Base-by-base conservation (phyloP, 2,113 vertebrate species). In the Struthio camelus region DNA sequence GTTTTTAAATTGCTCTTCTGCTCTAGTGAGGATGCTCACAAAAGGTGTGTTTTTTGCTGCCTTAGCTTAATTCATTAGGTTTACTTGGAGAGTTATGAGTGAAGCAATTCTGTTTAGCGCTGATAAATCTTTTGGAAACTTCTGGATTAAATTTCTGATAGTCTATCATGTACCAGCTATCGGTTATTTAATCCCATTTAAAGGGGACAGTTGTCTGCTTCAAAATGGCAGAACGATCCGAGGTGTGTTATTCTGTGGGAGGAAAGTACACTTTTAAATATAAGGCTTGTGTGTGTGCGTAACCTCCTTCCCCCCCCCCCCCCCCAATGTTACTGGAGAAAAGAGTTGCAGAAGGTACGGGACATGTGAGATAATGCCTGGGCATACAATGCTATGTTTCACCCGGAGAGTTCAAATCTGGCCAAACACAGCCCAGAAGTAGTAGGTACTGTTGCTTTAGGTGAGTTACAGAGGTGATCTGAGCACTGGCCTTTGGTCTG, bases 61-160 rank as follows among this genome's bases (percentile, higher is more conserved):
- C 89, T 40, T 85, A 50, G 48, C 76, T 69, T 72, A 38, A 27
- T 65, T 92, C 51, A 20, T 91, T 82, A 80, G 87, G 58, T 1
- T 93, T 38, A 38, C 58, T 78, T 83, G 91, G 79, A 80, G 94
- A 84, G 75, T 85, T 88, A 84, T 85, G 73, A 73, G 83, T 89
- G 50, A 67, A 90, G 4, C 61, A 59, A 79, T 86, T 90, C 51
- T 91, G 91, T 78, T 73, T 79, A 92, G 17, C 50, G 42, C 89
- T 96, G 88, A 76, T 95, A 87, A 90, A 87, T n/a, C 53, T 76
- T 93, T 80, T 66, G 48, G 83, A 89, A 80, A 73, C 24, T 51
- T 66, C 82, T 56, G 81, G 70, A 64, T 88, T 65, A 94, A 93
- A 38, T 85, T 93, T 95, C 91, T 94, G 87, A 82, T 72, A 85